phyloP scores from a whole-genome alignment of 2,888 invertebrate genomes.

The Aspidapion aeneum region DNA sequence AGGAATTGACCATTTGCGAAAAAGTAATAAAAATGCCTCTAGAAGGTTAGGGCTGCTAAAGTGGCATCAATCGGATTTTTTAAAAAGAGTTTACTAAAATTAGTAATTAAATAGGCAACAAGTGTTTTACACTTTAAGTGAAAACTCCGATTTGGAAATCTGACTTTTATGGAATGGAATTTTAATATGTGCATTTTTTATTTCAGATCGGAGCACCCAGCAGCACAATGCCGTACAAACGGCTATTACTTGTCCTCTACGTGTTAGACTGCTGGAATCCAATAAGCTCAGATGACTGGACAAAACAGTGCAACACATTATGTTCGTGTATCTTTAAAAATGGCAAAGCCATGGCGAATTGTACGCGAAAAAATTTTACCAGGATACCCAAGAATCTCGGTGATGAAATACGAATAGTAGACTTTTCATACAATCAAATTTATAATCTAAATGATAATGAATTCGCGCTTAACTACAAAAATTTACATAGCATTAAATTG shows the following conservation, averaged over 20 bases:
- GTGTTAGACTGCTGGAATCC: not conserved
- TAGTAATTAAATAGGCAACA: too few relatives aligned
- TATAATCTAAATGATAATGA: slow-evolving; percentile 63
- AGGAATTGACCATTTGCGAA: too few relatives aligned
- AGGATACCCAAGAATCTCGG: slow-evolving; percentile 71
- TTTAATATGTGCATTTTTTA: not conserved
- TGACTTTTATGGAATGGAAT: too few relatives aligned
- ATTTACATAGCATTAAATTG: slow-evolving; percentile 77
- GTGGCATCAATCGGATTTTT: too few relatives aligned
- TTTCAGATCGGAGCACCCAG: not conserved
- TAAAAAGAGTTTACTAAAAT: too few relatives aligned
- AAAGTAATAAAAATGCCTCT: too few relatives aligned
- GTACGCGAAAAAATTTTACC: slow-evolving; percentile 55
- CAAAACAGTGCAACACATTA: slow-evolving; percentile 47
- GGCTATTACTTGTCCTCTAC: not conserved
- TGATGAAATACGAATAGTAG: slow-evolving; percentile 66
- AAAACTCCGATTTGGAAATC: too few relatives aligned
- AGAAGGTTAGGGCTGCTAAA: too few relatives aligned
- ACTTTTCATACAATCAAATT: slow-evolving; percentile 68
- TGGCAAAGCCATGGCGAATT: slow-evolving; percentile 82
- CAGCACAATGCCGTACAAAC: not conserved
- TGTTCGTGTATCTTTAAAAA: slow-evolving; percentile 86
- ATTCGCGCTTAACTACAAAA: slow-evolving; percentile 68
- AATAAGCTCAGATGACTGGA: slow-evolving; percentile 50
- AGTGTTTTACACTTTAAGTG: too few relatives aligned